Base-by-base conservation (phyloP, 2,888 invertebrate species). In the Sesia apiformis region DNA sequence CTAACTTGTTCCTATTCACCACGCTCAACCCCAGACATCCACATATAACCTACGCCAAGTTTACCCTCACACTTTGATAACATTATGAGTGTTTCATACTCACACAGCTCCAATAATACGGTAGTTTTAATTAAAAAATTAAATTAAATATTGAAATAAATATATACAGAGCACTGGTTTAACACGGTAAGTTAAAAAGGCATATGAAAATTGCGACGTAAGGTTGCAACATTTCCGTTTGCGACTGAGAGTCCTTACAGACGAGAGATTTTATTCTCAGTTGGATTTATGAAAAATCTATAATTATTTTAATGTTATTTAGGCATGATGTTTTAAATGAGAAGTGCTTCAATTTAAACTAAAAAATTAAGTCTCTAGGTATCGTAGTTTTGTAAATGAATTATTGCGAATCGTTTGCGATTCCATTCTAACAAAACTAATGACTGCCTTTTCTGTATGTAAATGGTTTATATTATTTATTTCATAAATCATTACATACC, bases 121-220 rank as follows among this genome's bases (percentile, higher is more conserved):
- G 51, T 54, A 50, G 53, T 58, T 52, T 46, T 46, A 46, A 46
- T 46, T 46, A 46, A 7, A 46, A 46, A 50, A 56, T 46, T 42
- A 39, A 46, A 53, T 53, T 53, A 50, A 66, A 67, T 74, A 81
- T 82, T 77, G 76, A 76, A 83, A 75, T 76, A 72, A 78, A 78
- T 46, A 46, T 46, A 46, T 46, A 46, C 4, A 46, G n/a, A 46
- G 23, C n/a, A 23, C 23, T 46, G 23, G 70, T 75, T 75, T 76
- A 79, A 76, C 73, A 67, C 77, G 78, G 71, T 70, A 76, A 81
- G 78, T 84, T 86, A 81, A 89, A 87, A 82, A 78, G 79, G 82
- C 87, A 79, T 89, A 78, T 81, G 72, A 74, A 72, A 84, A 89
- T 87, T 88, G 87, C 88, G 88, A 87, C 78, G 84, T 84, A 81